A percentile compares a stretch with the other conserved stretches of the same genome.
phyloP scores from a whole-genome alignment of 2,797 vertebrate genomes.

The Macropus fuliginosus region DNA sequence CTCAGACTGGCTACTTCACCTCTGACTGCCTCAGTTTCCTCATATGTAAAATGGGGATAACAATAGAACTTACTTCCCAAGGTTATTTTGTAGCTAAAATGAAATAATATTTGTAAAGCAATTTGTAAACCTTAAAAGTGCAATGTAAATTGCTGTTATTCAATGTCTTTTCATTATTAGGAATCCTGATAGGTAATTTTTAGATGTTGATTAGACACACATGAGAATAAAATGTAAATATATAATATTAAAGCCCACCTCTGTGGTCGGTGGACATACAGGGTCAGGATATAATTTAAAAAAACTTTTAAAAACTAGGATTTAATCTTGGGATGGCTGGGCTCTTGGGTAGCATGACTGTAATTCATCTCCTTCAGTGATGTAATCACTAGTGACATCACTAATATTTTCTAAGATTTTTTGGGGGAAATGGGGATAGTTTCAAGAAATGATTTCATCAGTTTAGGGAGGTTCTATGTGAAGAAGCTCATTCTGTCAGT shows the following conservation, averaged over 20 bases:
- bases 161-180: neutral
- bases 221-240: neutral
- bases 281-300: neutral
- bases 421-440: neutral
- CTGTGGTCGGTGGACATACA: neutral
- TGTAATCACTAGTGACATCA: neutral
- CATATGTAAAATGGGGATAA: neutral
- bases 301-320: neutral
- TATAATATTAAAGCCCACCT: constrained; percentile 25
- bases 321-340: constrained; percentile 26
- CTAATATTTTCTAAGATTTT: neutral
- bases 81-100: too few relatives aligned
- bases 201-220: neutral
- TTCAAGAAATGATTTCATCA: neutral
- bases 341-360: constrained; percentile 7
- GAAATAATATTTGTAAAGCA: neutral
- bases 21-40: neutral
- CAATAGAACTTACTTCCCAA: neutral
- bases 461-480: neutral
- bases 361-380: constrained; percentile 23
- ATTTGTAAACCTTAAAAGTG: neutral
- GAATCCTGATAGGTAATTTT: neutral
- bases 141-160: neutral
- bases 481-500: neutral
- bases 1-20: neutral